Conservation (phyloP, 1,140 invertebrate species). For the Protaetia brevitarsis region DNA sequence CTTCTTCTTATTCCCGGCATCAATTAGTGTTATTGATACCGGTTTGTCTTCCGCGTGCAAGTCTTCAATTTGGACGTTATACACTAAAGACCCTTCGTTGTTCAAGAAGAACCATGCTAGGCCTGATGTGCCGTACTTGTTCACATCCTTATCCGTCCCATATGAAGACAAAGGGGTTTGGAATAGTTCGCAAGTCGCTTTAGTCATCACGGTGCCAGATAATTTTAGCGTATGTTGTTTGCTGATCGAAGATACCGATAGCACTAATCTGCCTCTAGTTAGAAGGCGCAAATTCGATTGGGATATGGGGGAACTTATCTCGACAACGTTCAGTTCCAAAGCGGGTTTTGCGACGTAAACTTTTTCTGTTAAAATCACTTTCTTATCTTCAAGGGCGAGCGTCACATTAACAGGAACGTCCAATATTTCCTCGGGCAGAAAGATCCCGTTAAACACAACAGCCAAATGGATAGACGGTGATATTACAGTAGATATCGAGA, state of each 20-base stretch:
- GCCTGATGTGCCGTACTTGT: conserved; percentile 52
- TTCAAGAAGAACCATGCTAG: conserved; percentile 78
- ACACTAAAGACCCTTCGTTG: conserved; percentile 68
- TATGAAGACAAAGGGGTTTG: conserved; percentile 60
- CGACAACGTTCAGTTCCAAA: conserved; percentile 68
- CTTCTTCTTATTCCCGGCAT: conserved; percentile 64
- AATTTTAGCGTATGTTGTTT: conserved; percentile 60
- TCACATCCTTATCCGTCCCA: conserved; percentile 47
- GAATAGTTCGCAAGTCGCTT: conserved; percentile 76
- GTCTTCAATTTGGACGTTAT: conserved; percentile 64
- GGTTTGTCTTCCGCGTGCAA: conserved; percentile 49
- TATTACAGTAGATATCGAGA: conserved; percentile 72
- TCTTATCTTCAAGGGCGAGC: conserved; percentile 66
- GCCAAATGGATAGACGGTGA: conserved; percentile 77
- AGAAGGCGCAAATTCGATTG: conserved; percentile 67
- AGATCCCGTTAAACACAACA: conserved; percentile 78
- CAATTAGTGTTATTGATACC: conserved; percentile 67
- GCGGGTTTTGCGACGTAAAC: conserved; percentile 64
- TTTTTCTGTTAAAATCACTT: conserved; percentile 64
- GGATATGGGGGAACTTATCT: conserved; percentile 69
- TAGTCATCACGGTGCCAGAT: conserved; percentile 63
- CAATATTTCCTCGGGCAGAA: conserved; percentile 59
- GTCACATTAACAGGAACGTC: conserved; percentile 68
- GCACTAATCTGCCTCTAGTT: conserved; percentile 64
- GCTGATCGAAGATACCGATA: conserved; percentile 64